phyloP scores from a whole-genome alignment of 2,113 vertebrate genomes.

The Hippocampus barbouri region DNA sequence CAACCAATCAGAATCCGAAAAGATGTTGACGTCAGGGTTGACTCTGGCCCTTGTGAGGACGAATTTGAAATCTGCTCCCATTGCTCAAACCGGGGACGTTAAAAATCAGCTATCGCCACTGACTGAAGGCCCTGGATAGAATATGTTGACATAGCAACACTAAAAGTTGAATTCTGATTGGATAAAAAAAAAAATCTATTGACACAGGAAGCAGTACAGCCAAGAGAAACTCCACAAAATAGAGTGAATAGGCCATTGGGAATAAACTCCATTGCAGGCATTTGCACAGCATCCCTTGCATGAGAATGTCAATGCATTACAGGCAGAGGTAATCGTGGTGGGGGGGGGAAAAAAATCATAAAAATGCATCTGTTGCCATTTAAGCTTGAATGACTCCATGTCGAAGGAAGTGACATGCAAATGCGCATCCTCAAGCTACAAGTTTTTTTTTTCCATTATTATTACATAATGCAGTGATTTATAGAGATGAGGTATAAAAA shows the following conservation, averaged over 20 bases:
- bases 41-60: no score
- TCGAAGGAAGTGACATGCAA: conserved; percentile 9
- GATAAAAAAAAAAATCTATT: background rate
- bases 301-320: conserved; percentile 56
- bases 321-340: background rate
- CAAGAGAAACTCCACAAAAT: background rate
- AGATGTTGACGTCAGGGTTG: no score
- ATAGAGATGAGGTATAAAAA: conserved; percentile 11
- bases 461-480: background rate
- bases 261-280: background rate
- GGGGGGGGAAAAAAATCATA: conserved; percentile 14
- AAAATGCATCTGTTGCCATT: conserved; percentile 43
- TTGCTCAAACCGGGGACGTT: background rate
- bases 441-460: conserved; percentile 10
- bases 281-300: conserved; percentile 46
- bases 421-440: conserved; percentile 5
- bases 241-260: background rate
- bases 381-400: conserved; percentile 54
- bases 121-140: background rate
- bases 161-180: background rate
- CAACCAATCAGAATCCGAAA: no score
- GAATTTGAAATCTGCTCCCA: background rate
- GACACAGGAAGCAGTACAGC: background rate
- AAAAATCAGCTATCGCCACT: background rate
- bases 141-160: background rate